These are phyloP conservation scores for Plebejus melissa DNA, from an alignment of 2,888 invertebrate species.

Conservation along the genomic window DNA sequence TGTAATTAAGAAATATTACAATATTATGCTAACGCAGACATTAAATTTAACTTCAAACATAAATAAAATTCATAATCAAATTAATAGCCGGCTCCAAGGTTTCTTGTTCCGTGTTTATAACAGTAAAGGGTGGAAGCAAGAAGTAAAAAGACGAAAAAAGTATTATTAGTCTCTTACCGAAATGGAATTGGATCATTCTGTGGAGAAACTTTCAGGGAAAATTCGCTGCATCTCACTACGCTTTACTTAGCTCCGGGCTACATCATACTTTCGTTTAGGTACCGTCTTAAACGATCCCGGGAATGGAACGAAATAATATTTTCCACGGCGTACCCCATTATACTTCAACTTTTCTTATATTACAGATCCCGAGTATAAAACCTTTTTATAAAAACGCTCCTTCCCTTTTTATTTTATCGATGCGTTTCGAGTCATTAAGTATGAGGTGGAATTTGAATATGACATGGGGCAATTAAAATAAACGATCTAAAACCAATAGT, in stretches of 20 bases:
- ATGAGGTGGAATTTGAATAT: constrained; percentile 19
- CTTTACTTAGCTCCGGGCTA: constrained; percentile 68
- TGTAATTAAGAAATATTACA: not conserved
- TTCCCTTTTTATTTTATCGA: constrained; percentile 18
- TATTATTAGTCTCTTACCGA: constrained; percentile 79
- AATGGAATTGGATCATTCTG: constrained; percentile 78
- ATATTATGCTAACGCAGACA: not conserved
- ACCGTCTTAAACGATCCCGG: constrained; percentile 63
- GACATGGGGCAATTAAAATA: not conserved
- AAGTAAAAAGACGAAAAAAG: constrained; percentile 77
- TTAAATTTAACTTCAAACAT: not conserved
- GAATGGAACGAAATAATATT: constrained; percentile 54
- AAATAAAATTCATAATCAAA: not conserved
- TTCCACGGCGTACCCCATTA: constrained; percentile 48
- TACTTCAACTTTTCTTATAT: constrained; percentile 41
- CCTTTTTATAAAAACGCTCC: constrained; percentile 19
- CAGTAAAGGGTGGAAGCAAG: constrained; percentile 78
- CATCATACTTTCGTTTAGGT: constrained; percentile 73
- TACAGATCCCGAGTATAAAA: constrained; percentile 37
- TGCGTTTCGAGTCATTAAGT: constrained; percentile 13
- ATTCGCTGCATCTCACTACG: constrained; percentile 66
- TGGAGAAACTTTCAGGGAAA: constrained; percentile 73
- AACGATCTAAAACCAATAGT: constrained; percentile 11
- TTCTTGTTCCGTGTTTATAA: constrained; percentile 60
- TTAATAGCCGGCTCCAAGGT: constrained; percentile 47